Base-by-base conservation (phyloP, 2,888 invertebrate species). In the Melinaea menophilus region DNA sequence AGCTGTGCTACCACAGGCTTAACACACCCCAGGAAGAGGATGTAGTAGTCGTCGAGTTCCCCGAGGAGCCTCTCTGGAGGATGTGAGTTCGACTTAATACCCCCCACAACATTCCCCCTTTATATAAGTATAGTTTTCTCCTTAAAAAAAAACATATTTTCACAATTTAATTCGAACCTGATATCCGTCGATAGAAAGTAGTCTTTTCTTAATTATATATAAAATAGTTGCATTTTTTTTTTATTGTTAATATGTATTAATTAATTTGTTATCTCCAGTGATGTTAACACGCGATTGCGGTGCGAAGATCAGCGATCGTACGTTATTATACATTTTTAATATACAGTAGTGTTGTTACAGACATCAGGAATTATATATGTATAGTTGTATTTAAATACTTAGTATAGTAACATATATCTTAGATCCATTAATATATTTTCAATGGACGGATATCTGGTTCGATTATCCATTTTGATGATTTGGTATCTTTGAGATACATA, bases 51-150 rank as follows among this genome's bases (percentile, higher is more conserved):
- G 96, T 95, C 0, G 97, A 98, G 81, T 98, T 98, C 87, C 95
- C 95, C 0, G 95, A 98, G 56, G 94, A 98, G 78, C 98, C 98
- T 1, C 90, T 94, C n/a, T 97, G 97, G 95, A 94, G 97, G 90
- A 95, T 97, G 97, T 97, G 82, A 92, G 93, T 90, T 58, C 31
- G 7, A 9, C 22, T 11, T 31, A 31, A 31, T 2, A 5, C 1
- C 22, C 9, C 22, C 22, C 22, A 22, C 22, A 1, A 0, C 22
- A 1, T 22, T 22, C 22, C 22, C 22, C 22, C 22, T 22, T 22
- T 22, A 22, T 22, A 22, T 22, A 22, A 22, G 22, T 22, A 22
- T 22, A 22, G 22, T 22, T 22, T 22, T 22, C 22, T 22, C 22
- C 22, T 22, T 22, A 22, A 22, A 22, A 22, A 22, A 22, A 22